Base-by-base conservation (phyloP, 2,797 vertebrate genomes). In the Chaetodon trifasciatus region DNA sequence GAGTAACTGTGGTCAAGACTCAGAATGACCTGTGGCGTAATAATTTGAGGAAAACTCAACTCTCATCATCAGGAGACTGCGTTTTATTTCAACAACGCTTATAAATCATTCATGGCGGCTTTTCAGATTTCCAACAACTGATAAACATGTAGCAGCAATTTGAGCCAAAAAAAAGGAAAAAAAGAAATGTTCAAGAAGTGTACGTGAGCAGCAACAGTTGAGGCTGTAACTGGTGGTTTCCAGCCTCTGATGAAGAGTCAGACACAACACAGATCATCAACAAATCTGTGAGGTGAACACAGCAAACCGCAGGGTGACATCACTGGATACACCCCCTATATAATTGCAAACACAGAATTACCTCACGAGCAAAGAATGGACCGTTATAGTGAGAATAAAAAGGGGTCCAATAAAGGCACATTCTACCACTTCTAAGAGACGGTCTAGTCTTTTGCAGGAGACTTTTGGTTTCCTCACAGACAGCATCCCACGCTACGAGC, bases 381-480 rank as follows among this genome's bases (percentile, higher is more conserved):
- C 32, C 70, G 76, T 87, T 73, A 78, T 56, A 55, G 46, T 65
- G 47, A 85, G 63, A 71, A 53, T 67, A 42, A 76, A 78, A 79
- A 76, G 16, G 60, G 17, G 40, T 67, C 83, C 74, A 84, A 86
- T 87, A 86, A 92, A 91, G 78, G 52, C 73, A 77, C 2, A 37
- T 66, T 78, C 44, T n/a, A 88, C 92, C 88, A 91, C 90, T 88
- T 90, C 88, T 91, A 55, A 92, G 82, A 75, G 40, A 60, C 74
- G 32, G 73, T 55, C 73, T 78, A 65, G 78, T 76, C 88, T 89
- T 83, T 50, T 78, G 76, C 76, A 44, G 72, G 79, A 69, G 66
- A 32, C 50, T 66, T 64, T 61, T 58, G 61, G 78, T 56, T 70
- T 69, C 61, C 42, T 57, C 75, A 72, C 79, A 84, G 55, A 86